Conservation (phyloP, 2,113 vertebrate species). For the Mungos mungo region DNA sequence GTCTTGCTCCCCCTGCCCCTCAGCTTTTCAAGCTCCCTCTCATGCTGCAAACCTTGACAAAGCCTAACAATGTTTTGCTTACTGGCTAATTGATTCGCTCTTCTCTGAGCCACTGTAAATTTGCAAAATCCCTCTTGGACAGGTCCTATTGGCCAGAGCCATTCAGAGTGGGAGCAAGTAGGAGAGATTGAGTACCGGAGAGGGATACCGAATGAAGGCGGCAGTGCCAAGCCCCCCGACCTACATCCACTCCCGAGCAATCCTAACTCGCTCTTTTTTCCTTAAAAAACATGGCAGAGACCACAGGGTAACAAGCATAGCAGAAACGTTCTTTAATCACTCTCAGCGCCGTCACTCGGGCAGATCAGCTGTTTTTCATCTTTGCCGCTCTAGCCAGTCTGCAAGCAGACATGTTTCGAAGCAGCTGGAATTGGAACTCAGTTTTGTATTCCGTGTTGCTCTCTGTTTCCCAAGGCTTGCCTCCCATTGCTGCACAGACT, state of each 20-base stretch:
- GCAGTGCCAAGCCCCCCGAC: not conserved
- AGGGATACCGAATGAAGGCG: not conserved
- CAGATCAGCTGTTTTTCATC: conserved; percentile 64
- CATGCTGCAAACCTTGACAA: not conserved
- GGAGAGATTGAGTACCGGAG: not conserved
- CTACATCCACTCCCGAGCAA: not conserved
- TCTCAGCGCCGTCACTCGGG: conserved; percentile 55
- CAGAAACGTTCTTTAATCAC: conserved; percentile 72
- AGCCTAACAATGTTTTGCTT: not conserved
- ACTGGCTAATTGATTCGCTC: not conserved
- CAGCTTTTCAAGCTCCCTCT: not conserved
- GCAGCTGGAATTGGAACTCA: not conserved
- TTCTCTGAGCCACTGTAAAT: not conserved
- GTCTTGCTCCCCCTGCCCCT: not conserved
- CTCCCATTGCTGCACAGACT: not conserved
- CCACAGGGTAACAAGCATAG: conserved; percentile 44
- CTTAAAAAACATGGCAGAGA: conserved; percentile 33
- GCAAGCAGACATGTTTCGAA: not conserved
- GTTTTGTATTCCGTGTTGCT: not conserved
- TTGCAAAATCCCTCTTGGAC: not conserved
- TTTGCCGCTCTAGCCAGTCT: not conserved
- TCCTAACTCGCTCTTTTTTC: not conserved
- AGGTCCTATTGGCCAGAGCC: not conserved
- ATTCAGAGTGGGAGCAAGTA: not conserved
- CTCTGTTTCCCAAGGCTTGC: not conserved